A percentile compares a stretch with the other conserved stretches of the same genome.
Conservation (phyloP, 1,140 invertebrate genomes). For the Capitella teleta region DNA sequence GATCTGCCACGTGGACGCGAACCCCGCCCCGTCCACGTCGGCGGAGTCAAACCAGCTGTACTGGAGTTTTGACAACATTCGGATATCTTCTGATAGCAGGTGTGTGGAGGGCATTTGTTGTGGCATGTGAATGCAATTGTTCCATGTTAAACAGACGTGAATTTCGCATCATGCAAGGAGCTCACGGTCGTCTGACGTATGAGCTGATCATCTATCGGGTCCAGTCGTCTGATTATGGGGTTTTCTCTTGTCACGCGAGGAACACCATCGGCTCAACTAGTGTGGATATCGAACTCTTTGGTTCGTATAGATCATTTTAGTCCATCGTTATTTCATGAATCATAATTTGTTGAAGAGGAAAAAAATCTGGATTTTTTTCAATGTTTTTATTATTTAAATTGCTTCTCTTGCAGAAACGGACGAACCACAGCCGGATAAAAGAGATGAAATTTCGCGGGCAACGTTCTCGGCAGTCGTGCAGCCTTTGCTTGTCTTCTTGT, state of each 20-base stretch:
- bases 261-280: neutral
- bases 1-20: slow-evolving; percentile 1
- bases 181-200: slow-evolving; percentile 1
- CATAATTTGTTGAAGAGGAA: no score
- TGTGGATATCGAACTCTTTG: neutral
- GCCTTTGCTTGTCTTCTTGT: no score
- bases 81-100: neutral
- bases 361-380: no score
- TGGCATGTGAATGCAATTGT: neutral
- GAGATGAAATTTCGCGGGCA: no score
- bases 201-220: neutral
- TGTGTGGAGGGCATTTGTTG: neutral
- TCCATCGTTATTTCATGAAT: no score
- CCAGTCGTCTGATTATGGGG: neutral
- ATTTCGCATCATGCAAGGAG: neutral
- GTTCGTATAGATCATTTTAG: neutral
- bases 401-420: no score
- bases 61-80: neutral
- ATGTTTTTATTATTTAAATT: no score
- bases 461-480: no score
- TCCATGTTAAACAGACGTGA: neutral
- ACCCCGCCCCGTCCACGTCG: neutral
- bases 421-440: no score
- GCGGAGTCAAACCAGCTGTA: neutral
- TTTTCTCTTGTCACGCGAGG: neutral